Base-by-base conservation (phyloP, 2,113 vertebrate genomes). In the Callocephalon fimbriatum region DNA sequence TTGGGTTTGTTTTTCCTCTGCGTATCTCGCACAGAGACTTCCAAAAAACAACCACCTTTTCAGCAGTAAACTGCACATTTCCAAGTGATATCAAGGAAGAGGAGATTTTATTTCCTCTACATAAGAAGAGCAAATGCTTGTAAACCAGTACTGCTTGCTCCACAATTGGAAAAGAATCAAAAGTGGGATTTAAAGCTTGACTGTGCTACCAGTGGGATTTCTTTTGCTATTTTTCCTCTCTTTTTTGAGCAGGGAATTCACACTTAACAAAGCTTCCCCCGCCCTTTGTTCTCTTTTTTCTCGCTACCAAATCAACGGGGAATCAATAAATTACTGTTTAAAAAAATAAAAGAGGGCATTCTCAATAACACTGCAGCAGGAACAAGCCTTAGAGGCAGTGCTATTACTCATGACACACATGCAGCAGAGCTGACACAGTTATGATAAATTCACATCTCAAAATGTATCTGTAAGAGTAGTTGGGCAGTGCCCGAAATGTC, bases 11-110 rank as follows among this genome's bases (percentile, higher is more conserved):
- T 85, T 81, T 47, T 29, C 44, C 11, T 71, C 6, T 1, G 16
- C 0, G 0, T 3, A 4, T 15, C 23, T 42, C 19, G 7, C 19
- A 18, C 11, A 25, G 47, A 12, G 21, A 13, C 17, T n/a, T 27
- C 1, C n/a, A 45, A 95, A 67, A 32, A 0, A 0, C 10, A 32
- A 11, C 26, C 14, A 15, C 11, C 4, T 87, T 85, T 44, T n/a
- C 12, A 26, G 44, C 45, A 47, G 54, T 59, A 59, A 90, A 26
- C 25, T 21, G 58, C 37, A 68, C 2, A 0, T 83, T 75, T 79
- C 40, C 42, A 3, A 15, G 15, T 38, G 23, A 29, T 50, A 45
- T 10, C 32, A 70, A 78, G 31, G 14, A 88, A 82, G 11, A 65
- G 31, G 9, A 62, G 7, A 14, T 11, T 20, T 58, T 15, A 67